Percentiles rank a stretch among this genome's conserved stretches.
phyloP scores from a whole-genome alignment of 2,888 invertebrate species.

The Noctua pronuba region DNA sequence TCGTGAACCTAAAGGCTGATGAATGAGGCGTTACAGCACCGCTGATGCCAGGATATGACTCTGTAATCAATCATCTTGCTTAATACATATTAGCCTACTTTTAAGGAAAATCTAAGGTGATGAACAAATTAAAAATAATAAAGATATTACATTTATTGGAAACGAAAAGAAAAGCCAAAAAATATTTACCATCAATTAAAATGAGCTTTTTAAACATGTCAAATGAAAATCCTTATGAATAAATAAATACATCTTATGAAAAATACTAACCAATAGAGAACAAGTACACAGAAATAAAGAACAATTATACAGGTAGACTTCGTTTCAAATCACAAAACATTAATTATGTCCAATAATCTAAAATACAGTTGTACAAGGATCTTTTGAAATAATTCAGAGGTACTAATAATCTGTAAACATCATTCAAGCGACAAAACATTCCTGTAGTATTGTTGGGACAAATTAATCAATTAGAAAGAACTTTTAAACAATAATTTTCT shows the following conservation, averaged over 20 bases:
- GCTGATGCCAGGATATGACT: background rate
- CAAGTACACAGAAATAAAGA: background rate
- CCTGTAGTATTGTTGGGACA: background rate
- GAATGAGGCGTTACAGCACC: background rate
- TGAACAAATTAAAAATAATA: background rate
- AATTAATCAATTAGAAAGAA: background rate
- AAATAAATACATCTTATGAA: background rate
- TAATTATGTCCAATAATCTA: background rate
- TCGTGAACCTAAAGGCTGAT: background rate
- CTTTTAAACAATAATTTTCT: constrained; percentile 1
- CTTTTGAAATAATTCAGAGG: background rate
- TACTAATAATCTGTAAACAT: background rate
- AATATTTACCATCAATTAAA: background rate
- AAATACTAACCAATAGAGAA: background rate
- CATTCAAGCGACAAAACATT: background rate
- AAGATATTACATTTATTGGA: background rate
- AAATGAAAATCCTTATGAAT: background rate
- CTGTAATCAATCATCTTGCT: background rate
- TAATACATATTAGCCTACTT: background rate
- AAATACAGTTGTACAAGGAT: background rate
- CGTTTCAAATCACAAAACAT: background rate
- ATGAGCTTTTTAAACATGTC: background rate
- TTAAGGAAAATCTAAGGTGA: background rate
- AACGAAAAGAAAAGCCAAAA: background rate
- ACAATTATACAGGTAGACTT: background rate